A percentile compares a stretch with the other conserved stretches of the same genome.
Evolutionary conservation across 2,888 invertebrate genomes (phyloP).

Genomic region (Drosophila villosipedis): DNA sequence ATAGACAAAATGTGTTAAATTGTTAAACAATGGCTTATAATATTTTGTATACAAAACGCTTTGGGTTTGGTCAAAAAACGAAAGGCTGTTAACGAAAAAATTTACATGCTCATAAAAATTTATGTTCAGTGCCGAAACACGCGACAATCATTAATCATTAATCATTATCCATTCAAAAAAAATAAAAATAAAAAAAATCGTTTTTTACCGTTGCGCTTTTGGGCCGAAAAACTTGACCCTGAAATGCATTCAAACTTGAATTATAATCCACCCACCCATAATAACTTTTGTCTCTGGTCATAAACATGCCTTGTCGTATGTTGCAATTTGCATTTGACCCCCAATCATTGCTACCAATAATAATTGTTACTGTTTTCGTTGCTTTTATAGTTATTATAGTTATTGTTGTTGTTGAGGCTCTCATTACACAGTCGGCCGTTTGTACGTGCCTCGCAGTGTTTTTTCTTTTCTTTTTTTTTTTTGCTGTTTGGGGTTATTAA

Average conservation of each 20-base stretch:
- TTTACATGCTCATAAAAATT: constrained; percentile 58
- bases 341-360: constrained; percentile 49
- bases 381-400: neutral
- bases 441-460: constrained; percentile 59
- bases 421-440: constrained; percentile 49
- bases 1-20: constrained; percentile 67
- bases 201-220: constrained; percentile 14
- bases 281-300: constrained; percentile 7
- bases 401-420: constrained; percentile 27
- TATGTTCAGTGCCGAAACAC: constrained; percentile 45
- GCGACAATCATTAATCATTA: constrained; percentile 78
- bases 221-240: constrained; percentile 55
- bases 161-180: constrained; percentile 38
- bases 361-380: constrained; percentile 28
- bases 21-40: constrained; percentile 54
- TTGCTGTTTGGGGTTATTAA: constrained; percentile 42
- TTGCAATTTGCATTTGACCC: constrained; percentile 80
- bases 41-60: constrained; percentile 39
- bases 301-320: constrained; percentile 35
- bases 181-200: neutral
- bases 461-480: constrained; percentile 13
- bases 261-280: constrained; percentile 41
- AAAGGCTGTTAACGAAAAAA: constrained; percentile 59
- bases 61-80: constrained; percentile 58
- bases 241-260: constrained; percentile 44